phyloP scores from a whole-genome alignment of 2,797 vertebrate species.

The Poeciliopsis paucimaculata region DNA sequence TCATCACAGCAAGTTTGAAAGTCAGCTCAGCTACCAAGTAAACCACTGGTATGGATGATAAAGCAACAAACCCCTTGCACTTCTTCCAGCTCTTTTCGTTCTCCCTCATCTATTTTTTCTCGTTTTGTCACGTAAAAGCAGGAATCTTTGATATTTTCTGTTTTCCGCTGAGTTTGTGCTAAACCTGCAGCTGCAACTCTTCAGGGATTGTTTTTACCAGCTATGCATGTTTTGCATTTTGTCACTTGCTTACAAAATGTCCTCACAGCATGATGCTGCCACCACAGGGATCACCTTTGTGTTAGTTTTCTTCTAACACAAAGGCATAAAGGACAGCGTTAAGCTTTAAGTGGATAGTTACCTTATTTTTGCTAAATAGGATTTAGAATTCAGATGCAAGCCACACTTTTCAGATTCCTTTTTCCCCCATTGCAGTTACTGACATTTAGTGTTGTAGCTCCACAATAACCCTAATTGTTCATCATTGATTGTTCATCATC shows the following conservation, averaged over 20 bases:
- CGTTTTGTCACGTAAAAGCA: neutral
- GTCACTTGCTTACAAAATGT: neutral
- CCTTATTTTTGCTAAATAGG: neutral
- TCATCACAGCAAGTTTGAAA: neutral
- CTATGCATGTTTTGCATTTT: neutral
- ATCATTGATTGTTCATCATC: conserved; percentile 2
- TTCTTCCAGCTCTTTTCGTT: neutral
- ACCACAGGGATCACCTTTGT: neutral
- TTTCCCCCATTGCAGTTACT: neutral
- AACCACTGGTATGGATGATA: neutral
- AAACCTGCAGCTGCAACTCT: neutral
- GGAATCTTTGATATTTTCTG: neutral
- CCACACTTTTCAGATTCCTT: neutral
- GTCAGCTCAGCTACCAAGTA: neutral
- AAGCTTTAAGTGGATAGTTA: neutral
- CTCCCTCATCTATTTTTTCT: neutral
- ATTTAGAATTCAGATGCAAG: neutral
- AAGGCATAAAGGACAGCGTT: neutral
- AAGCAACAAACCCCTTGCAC: neutral
- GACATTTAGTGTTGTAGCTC: neutral
- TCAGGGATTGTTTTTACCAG: neutral
- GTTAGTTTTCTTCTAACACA: neutral
- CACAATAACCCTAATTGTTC: conserved; percentile 34
- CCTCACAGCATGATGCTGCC: neutral
- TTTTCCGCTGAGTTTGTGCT: neutral